Evolutionary conservation across 2,797 vertebrate genomes (phyloP), one percentile per base, ranked within the genome.

Genomic region (Cyclura pinguis): DNA sequence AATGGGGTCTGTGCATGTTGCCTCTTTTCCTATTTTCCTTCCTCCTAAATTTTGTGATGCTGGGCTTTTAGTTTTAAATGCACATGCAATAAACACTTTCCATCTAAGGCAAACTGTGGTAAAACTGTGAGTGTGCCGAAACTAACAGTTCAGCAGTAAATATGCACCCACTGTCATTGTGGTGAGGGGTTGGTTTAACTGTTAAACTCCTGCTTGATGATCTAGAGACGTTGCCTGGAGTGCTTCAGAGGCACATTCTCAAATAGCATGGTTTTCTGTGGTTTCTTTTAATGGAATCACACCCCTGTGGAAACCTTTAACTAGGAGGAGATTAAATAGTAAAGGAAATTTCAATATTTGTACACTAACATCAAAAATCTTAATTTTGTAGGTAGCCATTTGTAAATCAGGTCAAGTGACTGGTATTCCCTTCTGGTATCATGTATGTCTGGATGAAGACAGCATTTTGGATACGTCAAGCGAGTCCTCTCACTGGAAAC

Each of bases 341-440:
- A 29, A 24, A 8, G 12, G 22, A 55, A 29, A 42, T 67, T 47
- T 64, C 9, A 47, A 20, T 24, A 87, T 72, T n/a, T 87, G 6
- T 50, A 52, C 8, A 86, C 0, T 85, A 85, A 85, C 78, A 69
- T 52, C 7, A 62, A 32, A 77, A 4, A 12, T 62, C 22, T 90
- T 84, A 47, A 89, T 93, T 92, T 91, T 84, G 8, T 95, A 99
- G 99, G 97, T 99, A 57, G 96, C 93, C 83, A 96, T 98, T 52
- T 98, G 95, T 76, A 96, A 97, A 87, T 95, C 98, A 0, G 99
- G 99, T 86, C 97, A 90, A 89, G 93, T 99, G 90, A 99, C 99
- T 0, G 98, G 99, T 3, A 91, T 99, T 95, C 98, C 99, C n/a
- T 99, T 99, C 96, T 99, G 99, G 99, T 99, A 99, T 95, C 97